Percentiles rank a stretch among this genome's conserved stretches.
phyloP scores from a whole-genome alignment of 2,113 vertebrate species.

The Hyperopisus bebe region DNA sequence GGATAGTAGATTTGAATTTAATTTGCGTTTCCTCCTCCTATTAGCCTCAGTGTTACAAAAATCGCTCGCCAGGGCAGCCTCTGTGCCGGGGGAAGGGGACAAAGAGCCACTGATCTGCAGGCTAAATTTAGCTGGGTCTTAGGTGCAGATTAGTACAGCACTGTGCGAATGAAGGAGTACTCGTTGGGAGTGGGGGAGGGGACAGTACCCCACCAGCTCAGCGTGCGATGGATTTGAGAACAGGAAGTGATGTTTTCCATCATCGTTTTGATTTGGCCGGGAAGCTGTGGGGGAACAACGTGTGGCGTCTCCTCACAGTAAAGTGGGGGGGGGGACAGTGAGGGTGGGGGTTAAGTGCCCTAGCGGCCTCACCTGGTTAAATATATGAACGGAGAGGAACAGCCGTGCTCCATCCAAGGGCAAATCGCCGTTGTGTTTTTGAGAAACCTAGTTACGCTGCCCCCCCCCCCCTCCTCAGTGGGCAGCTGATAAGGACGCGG shows the following conservation, averaged over 20 bases:
- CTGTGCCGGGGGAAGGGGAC: constrained; percentile 8
- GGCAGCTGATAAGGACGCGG: background rate
- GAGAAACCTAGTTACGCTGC: background rate
- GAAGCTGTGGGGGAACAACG: background rate
- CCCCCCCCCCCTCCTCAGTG: background rate
- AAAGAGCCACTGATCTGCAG: constrained; percentile 35
- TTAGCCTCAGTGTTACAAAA: background rate
- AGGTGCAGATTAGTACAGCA: constrained; percentile 41
- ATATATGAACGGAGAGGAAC: background rate
- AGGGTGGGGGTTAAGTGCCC: background rate
- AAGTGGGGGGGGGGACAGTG: background rate
- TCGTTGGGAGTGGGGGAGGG: constrained; percentile 23
- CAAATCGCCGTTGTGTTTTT: background rate
- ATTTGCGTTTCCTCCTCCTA: background rate
- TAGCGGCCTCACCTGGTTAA: background rate
- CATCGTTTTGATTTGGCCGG: background rate
- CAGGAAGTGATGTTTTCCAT: background rate
- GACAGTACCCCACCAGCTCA: background rate
- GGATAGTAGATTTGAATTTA: background rate
- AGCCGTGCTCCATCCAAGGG: background rate
- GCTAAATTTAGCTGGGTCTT: constrained; percentile 47
- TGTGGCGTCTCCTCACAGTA: background rate
- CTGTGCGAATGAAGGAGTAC: background rate
- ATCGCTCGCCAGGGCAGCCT: constrained; percentile 6
- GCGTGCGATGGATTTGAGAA: background rate